A percentile compares a stretch with the other conserved stretches of the same genome.
phyloP scores from a whole-genome alignment of 2,797 vertebrate genomes.

The Pogonophryne albipinna region DNA sequence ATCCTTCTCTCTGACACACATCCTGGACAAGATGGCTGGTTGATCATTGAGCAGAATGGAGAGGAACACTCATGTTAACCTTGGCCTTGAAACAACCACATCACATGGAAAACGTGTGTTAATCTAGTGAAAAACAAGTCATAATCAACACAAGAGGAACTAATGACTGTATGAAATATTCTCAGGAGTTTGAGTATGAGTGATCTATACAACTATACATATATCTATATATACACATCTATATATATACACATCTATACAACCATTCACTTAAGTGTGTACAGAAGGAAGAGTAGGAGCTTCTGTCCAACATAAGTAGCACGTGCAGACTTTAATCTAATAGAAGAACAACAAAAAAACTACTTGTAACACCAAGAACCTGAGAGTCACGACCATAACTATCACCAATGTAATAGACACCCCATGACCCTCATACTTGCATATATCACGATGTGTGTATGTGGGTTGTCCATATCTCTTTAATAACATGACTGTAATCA shows the following conservation, averaged over 20 bases:
- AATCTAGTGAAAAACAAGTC: conserved; percentile 2
- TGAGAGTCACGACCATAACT: background rate
- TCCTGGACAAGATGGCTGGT: conserved; percentile 42
- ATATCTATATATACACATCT: too few species aligned
- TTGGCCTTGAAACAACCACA: background rate
- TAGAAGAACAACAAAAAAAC: background rate
- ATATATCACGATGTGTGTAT: background rate
- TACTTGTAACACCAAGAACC: background rate
- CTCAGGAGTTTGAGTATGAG: background rate
- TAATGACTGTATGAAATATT: conserved; percentile 25
- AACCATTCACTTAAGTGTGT: background rate
- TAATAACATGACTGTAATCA: conserved; percentile 6
- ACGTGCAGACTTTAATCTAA: background rate
- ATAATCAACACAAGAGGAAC: background rate
- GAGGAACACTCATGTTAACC: conserved; percentile 4
- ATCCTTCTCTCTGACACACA: conserved; percentile 32
- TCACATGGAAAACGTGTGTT: conserved; percentile 9
- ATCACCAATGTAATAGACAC: background rate
- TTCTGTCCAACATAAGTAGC: background rate
- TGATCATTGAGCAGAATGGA: conserved; percentile 10
- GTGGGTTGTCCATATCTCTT: background rate
- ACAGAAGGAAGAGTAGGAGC: background rate
- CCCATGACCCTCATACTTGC: background rate
- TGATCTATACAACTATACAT: too few species aligned
- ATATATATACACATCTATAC: too few species aligned